phyloP scores from a whole-genome alignment of 2,113 vertebrate species.

The human (Homo sapiens) region GRCh38 chr19:12723501-12724000 shows the following conservation, averaged over 20 bases:
- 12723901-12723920: background rate
- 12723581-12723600: background rate
- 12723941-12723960: background rate
- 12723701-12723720: background rate
- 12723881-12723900: background rate
- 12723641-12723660: background rate
- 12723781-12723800: background rate
- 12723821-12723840: background rate
- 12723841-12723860: background rate
- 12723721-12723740: background rate
- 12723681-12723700: background rate
- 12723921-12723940: fast-evolving
- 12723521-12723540: conserved; percentile 26
- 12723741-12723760: background rate
- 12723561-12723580: conserved; percentile 18
- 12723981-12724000: background rate
- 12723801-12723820: background rate
- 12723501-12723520: background rate
- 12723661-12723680: background rate
- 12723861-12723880: background rate
- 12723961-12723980: background rate
- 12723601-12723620: background rate
- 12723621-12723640: conserved; percentile 26
- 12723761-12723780: background rate
- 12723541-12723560: background rate